A percentile compares a stretch with the other conserved stretches of the same genome.
Conservation (phyloP, 2,797 vertebrate genomes). For the Babyrousa celebensis region DNA sequence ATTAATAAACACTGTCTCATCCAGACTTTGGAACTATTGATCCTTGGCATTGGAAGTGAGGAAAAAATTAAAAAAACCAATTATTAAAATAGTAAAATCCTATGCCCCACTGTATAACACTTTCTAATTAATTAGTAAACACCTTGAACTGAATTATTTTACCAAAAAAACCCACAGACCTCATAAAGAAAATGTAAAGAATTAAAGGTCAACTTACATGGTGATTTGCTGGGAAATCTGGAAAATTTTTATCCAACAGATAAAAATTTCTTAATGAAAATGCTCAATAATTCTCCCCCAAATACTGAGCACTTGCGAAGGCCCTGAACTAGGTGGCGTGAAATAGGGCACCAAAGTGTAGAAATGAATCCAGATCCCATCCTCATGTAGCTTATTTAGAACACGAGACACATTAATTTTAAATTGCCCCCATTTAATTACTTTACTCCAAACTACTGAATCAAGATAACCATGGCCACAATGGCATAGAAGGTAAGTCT, state of each 20-base stretch:
- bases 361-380: not conserved
- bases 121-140: slow-evolving; percentile 51
- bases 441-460: not conserved
- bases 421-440: slow-evolving; percentile 27
- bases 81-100: slow-evolving; percentile 46
- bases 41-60: not conserved
- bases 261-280: slow-evolving; percentile 45
- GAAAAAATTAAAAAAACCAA: slow-evolving; percentile 2
- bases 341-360: not conserved
- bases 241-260: not conserved
- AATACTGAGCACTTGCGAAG: not conserved
- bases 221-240: not conserved
- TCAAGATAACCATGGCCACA: not conserved
- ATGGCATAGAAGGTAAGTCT: not conserved
- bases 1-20: not conserved
- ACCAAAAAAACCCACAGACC: not conserved
- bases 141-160: not conserved
- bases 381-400: not conserved
- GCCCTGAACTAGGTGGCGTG: not conserved
- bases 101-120: not conserved
- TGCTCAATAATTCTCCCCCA: not conserved
- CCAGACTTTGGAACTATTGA: not conserved
- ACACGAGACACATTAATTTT: not conserved
- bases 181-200: slow-evolving; percentile 7
- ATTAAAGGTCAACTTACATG: slow-evolving; percentile 8